Percentiles rank a stretch among this genome's conserved stretches.
Conservation (phyloP, 2,888 invertebrate species). For the Myopa testacea region DNA sequence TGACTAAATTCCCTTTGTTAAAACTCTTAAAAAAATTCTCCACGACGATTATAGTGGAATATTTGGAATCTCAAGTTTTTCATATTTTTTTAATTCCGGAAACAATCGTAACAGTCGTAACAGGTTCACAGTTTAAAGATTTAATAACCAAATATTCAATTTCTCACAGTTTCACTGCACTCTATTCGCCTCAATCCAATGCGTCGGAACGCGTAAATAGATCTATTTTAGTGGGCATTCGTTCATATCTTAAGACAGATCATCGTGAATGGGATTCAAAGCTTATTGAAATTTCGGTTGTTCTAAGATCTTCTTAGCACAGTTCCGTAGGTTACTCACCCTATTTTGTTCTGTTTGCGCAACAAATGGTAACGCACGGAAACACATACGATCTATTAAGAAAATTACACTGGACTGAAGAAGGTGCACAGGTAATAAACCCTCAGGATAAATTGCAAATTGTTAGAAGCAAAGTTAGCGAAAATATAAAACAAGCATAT, state of each 20-base stretch:
- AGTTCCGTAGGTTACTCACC: conserved; percentile 38
- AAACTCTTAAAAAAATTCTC: conserved; percentile 41
- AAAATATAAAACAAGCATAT: background rate
- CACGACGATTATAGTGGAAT: conserved; percentile 29
- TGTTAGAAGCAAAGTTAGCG: background rate
- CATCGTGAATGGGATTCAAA: conserved; percentile 43
- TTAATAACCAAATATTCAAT: conserved; percentile 43
- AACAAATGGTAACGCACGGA: conserved; percentile 41
- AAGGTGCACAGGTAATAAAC: background rate
- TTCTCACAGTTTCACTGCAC: conserved; percentile 46
- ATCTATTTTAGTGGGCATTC: conserved; percentile 54
- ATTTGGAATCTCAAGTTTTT: conserved; percentile 40
- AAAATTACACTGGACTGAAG: background rate
- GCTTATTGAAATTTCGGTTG: conserved; percentile 39
- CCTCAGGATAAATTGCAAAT: conserved; percentile 8
- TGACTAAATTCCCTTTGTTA: conserved; percentile 38
- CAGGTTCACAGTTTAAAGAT: conserved; percentile 48
- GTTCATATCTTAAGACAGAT: conserved; percentile 40
- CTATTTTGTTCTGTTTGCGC: conserved; percentile 37
- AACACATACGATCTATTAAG: conserved; percentile 23
- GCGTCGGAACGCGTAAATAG: conserved; percentile 58
- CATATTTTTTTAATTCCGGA: conserved; percentile 51
- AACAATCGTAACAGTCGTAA: conserved; percentile 51
- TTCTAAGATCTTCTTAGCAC: conserved; percentile 36
- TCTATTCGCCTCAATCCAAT: conserved; percentile 59